These are phyloP conservation scores for Meteorus cinctellus DNA, from an alignment of 2,888 invertebrate genomes.

Conservation along the genomic window DNA sequence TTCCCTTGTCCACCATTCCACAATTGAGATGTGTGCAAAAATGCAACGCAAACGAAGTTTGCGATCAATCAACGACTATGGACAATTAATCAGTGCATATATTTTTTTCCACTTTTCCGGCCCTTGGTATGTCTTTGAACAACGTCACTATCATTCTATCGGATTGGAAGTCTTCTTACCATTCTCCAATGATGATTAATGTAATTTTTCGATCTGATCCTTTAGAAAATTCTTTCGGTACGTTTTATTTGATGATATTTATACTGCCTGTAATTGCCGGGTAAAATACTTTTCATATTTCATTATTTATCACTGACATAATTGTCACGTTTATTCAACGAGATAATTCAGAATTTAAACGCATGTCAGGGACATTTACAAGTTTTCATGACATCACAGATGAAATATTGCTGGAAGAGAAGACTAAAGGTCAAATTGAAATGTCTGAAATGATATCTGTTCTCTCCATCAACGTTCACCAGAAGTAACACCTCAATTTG, in stretches of 20 bases:
- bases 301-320: background rate
- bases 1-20: constrained; percentile 3
- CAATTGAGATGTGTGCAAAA: background rate
- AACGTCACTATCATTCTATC: background rate
- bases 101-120: background rate
- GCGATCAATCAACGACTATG: background rate
- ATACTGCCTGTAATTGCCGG: background rate
- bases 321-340: background rate
- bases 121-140: background rate
- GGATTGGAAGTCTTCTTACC: background rate
- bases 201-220: background rate
- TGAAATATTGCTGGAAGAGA: too few species aligned
- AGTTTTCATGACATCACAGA: too few species aligned
- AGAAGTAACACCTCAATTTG: too few species aligned
- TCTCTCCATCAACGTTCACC: too few species aligned
- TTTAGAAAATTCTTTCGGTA: background rate
- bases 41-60: background rate
- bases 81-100: constrained; percentile 18
- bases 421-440: too few species aligned
- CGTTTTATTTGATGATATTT: background rate
- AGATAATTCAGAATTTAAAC: too few species aligned
- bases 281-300: background rate
- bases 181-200: background rate
- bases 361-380: background rate
- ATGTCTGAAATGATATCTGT: too few species aligned